Conservation (phyloP, 2,888 invertebrate species). For the Norana najaformis region DNA sequence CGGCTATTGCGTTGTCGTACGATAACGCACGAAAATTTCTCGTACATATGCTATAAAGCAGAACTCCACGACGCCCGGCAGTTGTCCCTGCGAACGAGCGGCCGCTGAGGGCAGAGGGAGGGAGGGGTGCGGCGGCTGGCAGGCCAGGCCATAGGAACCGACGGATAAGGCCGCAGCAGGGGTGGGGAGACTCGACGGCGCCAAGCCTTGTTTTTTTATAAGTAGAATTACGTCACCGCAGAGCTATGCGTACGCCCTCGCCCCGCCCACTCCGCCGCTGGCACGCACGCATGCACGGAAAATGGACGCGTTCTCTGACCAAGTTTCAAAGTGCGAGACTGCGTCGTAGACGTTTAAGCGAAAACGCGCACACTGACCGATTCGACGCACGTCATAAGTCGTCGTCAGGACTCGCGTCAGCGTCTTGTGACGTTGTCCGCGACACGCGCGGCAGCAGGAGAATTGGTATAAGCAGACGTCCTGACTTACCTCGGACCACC, state of each 20-base stretch:
- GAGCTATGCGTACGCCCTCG: conserved; percentile 22
- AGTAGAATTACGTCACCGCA: conserved; percentile 25
- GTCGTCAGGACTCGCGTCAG: background rate
- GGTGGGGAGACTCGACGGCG: conserved; percentile 15
- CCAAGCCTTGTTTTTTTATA: conserved; percentile 21
- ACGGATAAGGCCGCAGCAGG: background rate
- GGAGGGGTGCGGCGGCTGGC: background rate
- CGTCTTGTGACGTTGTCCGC: background rate
- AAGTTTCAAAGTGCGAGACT: background rate
- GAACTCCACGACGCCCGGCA: background rate
- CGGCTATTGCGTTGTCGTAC: background rate
- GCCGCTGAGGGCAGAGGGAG: background rate
- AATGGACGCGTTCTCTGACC: conserved; percentile 26
- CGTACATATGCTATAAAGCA: background rate
- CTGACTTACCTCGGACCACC: conserved; percentile 13
- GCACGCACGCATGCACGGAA: background rate
- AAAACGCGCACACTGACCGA: background rate
- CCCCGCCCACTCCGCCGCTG: background rate
- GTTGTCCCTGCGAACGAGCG: background rate
- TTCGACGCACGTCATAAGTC: background rate
- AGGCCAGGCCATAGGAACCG: background rate
- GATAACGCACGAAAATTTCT: background rate
- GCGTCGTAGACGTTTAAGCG: background rate
- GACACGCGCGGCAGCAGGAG: background rate
- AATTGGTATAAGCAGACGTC: background rate